Evolutionary conservation across 1,140 invertebrate genomes (phyloP).

Genomic region (Papilio dardanus): DNA sequence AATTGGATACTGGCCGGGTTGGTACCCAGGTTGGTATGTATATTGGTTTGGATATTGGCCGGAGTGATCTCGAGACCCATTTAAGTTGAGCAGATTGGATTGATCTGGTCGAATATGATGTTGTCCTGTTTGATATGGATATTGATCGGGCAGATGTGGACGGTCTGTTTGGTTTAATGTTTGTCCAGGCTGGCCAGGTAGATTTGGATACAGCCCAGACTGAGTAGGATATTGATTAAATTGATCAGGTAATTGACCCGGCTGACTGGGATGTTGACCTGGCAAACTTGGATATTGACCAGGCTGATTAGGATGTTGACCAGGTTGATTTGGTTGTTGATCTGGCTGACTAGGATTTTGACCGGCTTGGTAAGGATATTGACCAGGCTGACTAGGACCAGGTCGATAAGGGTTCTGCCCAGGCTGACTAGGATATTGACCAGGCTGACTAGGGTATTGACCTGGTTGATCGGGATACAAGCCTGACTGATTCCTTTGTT

Average conservation of each 20-base stretch:
- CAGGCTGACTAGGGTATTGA: conserved; percentile 29
- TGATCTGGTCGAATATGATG: background rate
- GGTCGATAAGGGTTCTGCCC: background rate
- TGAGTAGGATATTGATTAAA: conserved; percentile 35
- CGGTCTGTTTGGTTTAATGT: background rate
- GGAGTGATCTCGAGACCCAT: background rate
- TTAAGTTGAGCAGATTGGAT: background rate
- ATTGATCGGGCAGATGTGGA: background rate
- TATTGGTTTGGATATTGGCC: conserved; percentile 24
- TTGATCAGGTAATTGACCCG: conserved; percentile 26
- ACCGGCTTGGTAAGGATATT: conserved; percentile 10
- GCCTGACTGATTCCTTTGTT: too few species aligned
- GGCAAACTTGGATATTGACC: conserved; percentile 12
- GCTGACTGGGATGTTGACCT: conserved; percentile 13
- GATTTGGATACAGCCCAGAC: conserved; percentile 25
- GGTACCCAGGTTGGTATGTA: conserved; percentile 15
- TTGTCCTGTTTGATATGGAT: conserved; percentile 14
- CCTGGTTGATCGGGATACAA: conserved; percentile 34
- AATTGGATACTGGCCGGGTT: conserved; percentile 2
- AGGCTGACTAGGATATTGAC: conserved; percentile 27
- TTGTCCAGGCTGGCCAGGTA: conserved; percentile 17
- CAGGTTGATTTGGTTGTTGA: conserved; percentile 30
- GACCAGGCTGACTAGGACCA: conserved; percentile 4
- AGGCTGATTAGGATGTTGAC: background rate
- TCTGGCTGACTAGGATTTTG: conserved; percentile 26